Evolutionary conservation across 2,113 vertebrate species (phyloP).

Genomic region (Ancistrus triradiatus): DNA sequence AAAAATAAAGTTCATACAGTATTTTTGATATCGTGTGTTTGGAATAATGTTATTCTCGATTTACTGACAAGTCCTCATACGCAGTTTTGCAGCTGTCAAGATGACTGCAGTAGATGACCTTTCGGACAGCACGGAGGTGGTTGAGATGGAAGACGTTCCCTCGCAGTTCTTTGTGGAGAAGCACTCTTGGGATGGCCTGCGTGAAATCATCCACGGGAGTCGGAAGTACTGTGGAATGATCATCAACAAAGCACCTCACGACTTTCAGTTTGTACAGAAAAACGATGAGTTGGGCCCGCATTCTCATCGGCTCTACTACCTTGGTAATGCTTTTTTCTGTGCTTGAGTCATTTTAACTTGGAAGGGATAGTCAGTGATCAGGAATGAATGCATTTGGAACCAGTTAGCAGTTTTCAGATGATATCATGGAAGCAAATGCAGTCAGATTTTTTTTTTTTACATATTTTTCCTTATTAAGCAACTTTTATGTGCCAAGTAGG

Average conservation of each 20-base stretch:
- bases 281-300: conserved; percentile 81
- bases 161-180: conserved; percentile 85
- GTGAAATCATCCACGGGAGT: conserved; percentile 88
- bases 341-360: background rate
- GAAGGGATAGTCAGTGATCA: background rate
- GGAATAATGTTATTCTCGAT: background rate
- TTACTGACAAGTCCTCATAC: background rate
- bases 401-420: no score
- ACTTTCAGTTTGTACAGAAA: conserved; percentile 90
- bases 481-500: no score
- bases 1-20: background rate
- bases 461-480: no score
- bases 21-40: background rate
- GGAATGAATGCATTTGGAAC: background rate
- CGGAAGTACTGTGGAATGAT: conserved; percentile 88
- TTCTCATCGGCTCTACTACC: conserved; percentile 89
- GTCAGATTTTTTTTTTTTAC: no score
- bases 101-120: conserved; percentile 78
- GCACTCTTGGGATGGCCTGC: conserved; percentile 86
- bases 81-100: conserved; percentile 68
- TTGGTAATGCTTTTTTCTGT: conserved; percentile 71
- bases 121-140: conserved; percentile 71
- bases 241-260: conserved; percentile 87
- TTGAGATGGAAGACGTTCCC: conserved; percentile 78
- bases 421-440: no score